These are phyloP conservation scores for Saccostrea echinata DNA, from an alignment of 1,140 invertebrate species.

Conservation along the genomic window DNA sequence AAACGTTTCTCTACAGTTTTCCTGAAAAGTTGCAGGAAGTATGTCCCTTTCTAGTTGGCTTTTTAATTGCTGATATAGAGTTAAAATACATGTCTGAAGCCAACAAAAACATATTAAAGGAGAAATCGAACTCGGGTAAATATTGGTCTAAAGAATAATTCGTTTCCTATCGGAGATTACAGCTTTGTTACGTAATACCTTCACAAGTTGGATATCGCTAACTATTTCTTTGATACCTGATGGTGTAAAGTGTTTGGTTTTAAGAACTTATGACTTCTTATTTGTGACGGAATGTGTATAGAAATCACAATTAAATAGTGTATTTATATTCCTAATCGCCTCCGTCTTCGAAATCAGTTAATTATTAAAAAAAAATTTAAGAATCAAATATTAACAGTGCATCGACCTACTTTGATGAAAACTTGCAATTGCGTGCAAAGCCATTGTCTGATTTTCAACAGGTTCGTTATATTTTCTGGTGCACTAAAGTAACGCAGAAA, in stretches of 20 bases:
- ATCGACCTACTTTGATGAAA: no score
- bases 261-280: not conserved
- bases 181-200: not conserved
- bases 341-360: not conserved
- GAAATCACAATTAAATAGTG: not conserved
- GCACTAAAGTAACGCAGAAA: no score
- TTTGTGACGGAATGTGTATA: not conserved
- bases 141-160: not conserved
- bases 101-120: conserved; percentile 11
- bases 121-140: not conserved
- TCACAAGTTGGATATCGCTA: not conserved
- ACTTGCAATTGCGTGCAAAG: no score
- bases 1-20: not conserved
- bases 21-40: not conserved
- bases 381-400: not conserved
- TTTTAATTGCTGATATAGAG: not conserved
- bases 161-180: not conserved
- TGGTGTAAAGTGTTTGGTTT: not conserved
- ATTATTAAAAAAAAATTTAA: not conserved
- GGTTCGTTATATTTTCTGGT: no score
- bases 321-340: not conserved
- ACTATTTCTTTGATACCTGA: not conserved
- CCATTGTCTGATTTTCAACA: no score
- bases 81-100: not conserved
- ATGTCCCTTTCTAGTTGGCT: not conserved